Evolutionary conservation across 2,113 vertebrate genomes (phyloP).

Genomic region (Coturnix japonica): DNA sequence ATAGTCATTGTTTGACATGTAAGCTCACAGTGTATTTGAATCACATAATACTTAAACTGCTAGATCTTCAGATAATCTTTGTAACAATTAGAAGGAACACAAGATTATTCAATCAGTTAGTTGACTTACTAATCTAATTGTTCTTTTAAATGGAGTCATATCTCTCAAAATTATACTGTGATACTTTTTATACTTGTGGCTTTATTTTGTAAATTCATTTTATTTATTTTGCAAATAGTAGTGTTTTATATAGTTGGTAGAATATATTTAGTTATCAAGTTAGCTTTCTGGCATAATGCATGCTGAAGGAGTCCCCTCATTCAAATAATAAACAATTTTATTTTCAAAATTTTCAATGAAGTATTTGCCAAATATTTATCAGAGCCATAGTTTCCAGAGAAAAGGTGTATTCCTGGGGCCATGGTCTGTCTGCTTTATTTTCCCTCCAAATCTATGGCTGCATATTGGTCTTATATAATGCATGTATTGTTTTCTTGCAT

Average conservation of each 20-base stretch:
- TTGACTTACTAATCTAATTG: not conserved
- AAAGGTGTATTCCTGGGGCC: not conserved
- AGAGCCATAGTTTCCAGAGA: not conserved
- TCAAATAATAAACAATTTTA: not conserved
- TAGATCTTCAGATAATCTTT: slow-evolving; percentile 12
- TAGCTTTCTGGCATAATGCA: not conserved
- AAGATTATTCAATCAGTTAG: not conserved
- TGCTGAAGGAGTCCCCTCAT: not conserved
- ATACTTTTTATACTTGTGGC: not conserved
- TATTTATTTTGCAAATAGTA: not conserved
- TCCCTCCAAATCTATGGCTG: not conserved
- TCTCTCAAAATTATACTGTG: not conserved
- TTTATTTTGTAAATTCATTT: not conserved
- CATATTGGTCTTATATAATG: not conserved
- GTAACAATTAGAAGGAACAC: not conserved
- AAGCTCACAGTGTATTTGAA: slow-evolving; percentile 51
- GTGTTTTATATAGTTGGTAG: not conserved
- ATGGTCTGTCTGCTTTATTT: not conserved
- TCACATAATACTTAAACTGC: slow-evolving; percentile 32
- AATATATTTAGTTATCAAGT: not conserved
- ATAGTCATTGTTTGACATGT: not conserved
- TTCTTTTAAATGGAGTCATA: not conserved
- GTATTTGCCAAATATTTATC: not conserved
- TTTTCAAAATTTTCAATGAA: not conserved
- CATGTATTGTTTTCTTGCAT: not conserved